Percentiles rank a stretch among this genome's conserved stretches.
Conservation (phyloP, 2,113 vertebrate genomes). For the Rhinogobius similis region DNA sequence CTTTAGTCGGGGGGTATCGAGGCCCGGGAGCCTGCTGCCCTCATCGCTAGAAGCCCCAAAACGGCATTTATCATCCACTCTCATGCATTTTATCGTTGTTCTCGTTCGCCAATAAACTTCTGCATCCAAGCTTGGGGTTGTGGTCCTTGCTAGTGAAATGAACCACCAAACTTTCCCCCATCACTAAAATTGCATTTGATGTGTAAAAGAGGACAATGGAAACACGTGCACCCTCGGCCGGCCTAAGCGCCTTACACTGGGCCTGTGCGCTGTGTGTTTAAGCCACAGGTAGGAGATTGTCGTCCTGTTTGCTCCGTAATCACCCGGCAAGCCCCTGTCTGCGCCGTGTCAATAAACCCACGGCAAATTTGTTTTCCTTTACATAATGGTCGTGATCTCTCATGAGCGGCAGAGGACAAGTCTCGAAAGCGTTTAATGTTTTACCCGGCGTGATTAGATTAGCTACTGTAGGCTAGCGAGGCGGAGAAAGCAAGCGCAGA, state of each 20-base stretch:
- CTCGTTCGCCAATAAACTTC: no score
- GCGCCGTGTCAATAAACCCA: constrained; percentile 51
- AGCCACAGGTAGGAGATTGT: constrained; percentile 59
- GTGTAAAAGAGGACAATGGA: no score
- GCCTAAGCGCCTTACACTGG: constrained; percentile 60
- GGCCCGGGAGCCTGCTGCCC: no score
- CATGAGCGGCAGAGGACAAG: constrained; percentile 16
- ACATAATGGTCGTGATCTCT: constrained; percentile 30
- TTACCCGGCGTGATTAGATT: constrained; percentile 9
- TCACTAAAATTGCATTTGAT: no score
- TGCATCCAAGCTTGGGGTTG: no score
- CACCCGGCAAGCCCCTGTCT: constrained; percentile 36
- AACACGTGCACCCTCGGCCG: no score
- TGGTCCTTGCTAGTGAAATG: no score
- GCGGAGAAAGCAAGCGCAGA: neutral
- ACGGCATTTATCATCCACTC: no score
- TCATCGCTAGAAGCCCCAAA: no score
- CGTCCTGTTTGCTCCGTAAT: constrained; percentile 61
- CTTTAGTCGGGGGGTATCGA: no score
- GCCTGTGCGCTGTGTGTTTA: constrained; percentile 39
- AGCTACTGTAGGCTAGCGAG: neutral
- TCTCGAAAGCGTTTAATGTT: constrained; percentile 5
- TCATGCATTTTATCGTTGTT: no score
- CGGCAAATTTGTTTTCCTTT: constrained; percentile 47
- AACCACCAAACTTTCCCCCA: no score